Percentiles rank a stretch among this genome's conserved stretches.
phyloP scores from a whole-genome alignment of 2,797 vertebrate species.

The Spea hammondii region DNA sequence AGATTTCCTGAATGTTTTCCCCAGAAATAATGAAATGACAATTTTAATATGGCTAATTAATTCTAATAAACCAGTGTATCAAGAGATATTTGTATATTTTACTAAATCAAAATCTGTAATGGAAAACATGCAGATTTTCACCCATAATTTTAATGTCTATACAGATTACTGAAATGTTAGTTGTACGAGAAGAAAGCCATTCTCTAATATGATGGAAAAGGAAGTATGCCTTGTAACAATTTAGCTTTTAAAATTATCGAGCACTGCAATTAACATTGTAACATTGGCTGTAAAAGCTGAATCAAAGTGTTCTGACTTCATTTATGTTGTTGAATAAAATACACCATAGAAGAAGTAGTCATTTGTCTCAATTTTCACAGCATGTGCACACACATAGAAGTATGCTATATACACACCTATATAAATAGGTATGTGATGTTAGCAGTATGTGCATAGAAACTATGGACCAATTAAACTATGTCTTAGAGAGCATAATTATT shows the following conservation, averaged over 20 bases:
- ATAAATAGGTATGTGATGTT: too few relatives aligned
- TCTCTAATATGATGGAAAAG: slow-evolving; percentile 2
- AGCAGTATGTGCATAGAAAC: too few relatives aligned
- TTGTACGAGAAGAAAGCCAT: background rate
- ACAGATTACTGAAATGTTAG: slow-evolving; percentile 8
- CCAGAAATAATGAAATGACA: too few relatives aligned
- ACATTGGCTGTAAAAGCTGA: background rate
- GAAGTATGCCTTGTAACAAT: slow-evolving; percentile 4
- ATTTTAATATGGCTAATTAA: background rate
- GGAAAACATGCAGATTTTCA: background rate
- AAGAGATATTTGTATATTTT: background rate
- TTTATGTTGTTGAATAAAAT: too few relatives aligned
- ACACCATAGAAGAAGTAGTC: too few relatives aligned
- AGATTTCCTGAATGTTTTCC: too few relatives aligned
- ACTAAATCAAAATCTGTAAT: background rate
- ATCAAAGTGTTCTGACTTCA: background rate
- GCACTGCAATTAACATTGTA: background rate
- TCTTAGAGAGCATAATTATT: too few relatives aligned
- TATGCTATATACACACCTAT: too few relatives aligned
- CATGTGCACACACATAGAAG: too few relatives aligned
- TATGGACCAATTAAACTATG: too few relatives aligned
- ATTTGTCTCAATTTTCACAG: too few relatives aligned
- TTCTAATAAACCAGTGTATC: background rate
- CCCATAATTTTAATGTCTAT: background rate
- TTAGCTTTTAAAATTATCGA: slow-evolving; percentile 4